Evolutionary conservation across 1,140 invertebrate species (phyloP).

Genomic region (fruit fly (Drosophila melanogaster)): Release_6_plus_ISO1_MT NC_004354.4:20691501-20692000

Average conservation of each 20-base stretch:
- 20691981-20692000: slow-evolving; percentile 44
- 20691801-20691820: slow-evolving; percentile 29
- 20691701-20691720: slow-evolving; percentile 10
- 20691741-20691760: slow-evolving; percentile 39
- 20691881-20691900: slow-evolving; percentile 28
- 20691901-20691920: slow-evolving; percentile 1
- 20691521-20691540: neutral
- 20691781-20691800: slow-evolving; percentile 69
- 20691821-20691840: slow-evolving; percentile 45
- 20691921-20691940: neutral
- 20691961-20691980: slow-evolving; percentile 73
- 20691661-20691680: slow-evolving; percentile 12
- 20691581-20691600: slow-evolving; percentile 23
- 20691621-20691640: slow-evolving; percentile 54
- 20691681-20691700: slow-evolving; percentile 1
- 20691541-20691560: neutral
- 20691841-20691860: neutral
- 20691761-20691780: slow-evolving; percentile 50
- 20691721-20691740: slow-evolving; percentile 2
- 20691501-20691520: slow-evolving; percentile 46
- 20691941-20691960: slow-evolving; percentile 30
- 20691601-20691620: slow-evolving; percentile 27
- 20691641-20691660: slow-evolving; percentile 41
- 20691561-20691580: neutral
- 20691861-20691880: slow-evolving; percentile 42